Conservation (phyloP, 23 tunicate species). For the Trididemnum clinides region DNA sequence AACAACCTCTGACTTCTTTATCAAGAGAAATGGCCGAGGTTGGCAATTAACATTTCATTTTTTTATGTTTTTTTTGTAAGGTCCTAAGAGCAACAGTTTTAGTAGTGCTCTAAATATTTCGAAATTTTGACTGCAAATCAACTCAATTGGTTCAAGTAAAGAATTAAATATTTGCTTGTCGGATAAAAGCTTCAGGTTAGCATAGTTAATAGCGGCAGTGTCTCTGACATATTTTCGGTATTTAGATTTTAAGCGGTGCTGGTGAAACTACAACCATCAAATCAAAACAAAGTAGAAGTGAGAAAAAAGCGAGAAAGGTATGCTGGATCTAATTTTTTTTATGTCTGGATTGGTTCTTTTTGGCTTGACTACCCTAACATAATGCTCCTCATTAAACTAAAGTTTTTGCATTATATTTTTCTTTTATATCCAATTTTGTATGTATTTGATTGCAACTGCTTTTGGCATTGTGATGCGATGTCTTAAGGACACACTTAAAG, state of each 20-base stretch:
- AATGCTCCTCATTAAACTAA: no score
- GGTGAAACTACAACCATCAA: conserved; percentile 61
- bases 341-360: no score
- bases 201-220: not conserved
- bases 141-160: no score
- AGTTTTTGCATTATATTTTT: no score
- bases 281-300: conserved; percentile 80
- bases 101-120: not conserved
- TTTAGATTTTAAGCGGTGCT: conserved; percentile 65
- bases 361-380: no score
- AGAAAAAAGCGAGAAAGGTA: conserved; percentile 96
- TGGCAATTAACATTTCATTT: not conserved
- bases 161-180: not conserved
- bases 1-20: conserved; percentile 31
- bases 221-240: not conserved
- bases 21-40: conserved; percentile 62
- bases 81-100: not conserved
- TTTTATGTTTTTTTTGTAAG: not conserved
- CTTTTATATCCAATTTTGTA: no score
- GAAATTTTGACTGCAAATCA: not conserved
- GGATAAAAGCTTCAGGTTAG: no score
- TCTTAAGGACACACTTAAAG: no score
- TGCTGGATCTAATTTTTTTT: not conserved
- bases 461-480: no score
- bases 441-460: no score